Conservation (phyloP, 2,113 vertebrate species). For the Acanthochromis polyacanthus region DNA sequence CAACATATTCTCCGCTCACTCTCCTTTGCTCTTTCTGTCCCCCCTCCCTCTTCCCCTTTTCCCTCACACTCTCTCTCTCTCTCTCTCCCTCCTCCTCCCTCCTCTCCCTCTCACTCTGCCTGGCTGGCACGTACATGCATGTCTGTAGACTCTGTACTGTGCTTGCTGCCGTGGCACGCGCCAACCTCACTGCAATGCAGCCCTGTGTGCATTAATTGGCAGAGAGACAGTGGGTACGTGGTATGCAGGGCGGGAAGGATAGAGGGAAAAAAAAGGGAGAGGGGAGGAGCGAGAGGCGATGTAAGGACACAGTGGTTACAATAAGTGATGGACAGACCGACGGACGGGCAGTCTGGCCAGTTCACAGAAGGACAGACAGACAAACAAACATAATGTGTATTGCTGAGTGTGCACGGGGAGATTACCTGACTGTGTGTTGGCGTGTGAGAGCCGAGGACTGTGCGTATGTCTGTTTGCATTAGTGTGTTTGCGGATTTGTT, state of each 20-base stretch:
- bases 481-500: conserved; percentile 66
- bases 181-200: conserved; percentile 87
- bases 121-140: conserved; percentile 84
- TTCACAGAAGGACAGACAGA: conserved; percentile 59
- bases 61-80: background rate
- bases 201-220: conserved; percentile 85
- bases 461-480: conserved; percentile 65
- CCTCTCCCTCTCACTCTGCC: conserved; percentile 55
- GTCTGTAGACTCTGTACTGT: conserved; percentile 83
- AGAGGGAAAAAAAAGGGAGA: conserved; percentile 47
- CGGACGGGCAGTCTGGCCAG: conserved; percentile 53
- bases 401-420: conserved; percentile 69
- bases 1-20: conserved; percentile 79
- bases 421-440: conserved; percentile 67
- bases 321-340: conserved; percentile 54
- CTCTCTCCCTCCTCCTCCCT: background rate
- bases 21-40: conserved; percentile 61
- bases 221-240: conserved; percentile 80
- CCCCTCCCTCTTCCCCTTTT: conserved; percentile 38
- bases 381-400: conserved; percentile 56
- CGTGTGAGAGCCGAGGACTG: conserved; percentile 36
- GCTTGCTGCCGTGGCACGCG: conserved; percentile 79
- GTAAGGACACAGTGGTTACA: conserved; percentile 72
- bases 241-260: conserved; percentile 75
- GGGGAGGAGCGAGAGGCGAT: conserved; percentile 53